Conservation (phyloP, 2,888 invertebrate genomes). For the Candidula unifasciata region DNA sequence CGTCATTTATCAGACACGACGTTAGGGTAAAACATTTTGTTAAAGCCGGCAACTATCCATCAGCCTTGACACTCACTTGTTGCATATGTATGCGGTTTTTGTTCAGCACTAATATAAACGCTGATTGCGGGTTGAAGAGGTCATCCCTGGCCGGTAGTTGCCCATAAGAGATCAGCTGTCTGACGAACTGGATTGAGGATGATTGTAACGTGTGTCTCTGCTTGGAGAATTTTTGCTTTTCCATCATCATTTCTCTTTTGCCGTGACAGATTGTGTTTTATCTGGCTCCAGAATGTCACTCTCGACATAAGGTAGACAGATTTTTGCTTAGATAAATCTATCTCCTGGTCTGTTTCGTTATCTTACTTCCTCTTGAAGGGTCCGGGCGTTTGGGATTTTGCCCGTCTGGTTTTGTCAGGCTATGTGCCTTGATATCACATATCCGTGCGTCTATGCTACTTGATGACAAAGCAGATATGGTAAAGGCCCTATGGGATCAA, state of each 20-base stretch:
- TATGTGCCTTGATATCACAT: no score
- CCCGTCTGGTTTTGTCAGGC: no score
- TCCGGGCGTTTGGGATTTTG: no score
- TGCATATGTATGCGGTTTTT: constrained; percentile 30
- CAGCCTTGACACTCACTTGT: not conserved
- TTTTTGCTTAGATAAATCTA: no score
- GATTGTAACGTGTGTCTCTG: not conserved
- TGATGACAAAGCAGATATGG: no score
- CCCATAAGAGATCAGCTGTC: not conserved
- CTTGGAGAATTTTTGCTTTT: not conserved
- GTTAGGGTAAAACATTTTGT: not conserved
- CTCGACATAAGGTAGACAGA: no score
- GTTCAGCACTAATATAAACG: constrained; percentile 19
- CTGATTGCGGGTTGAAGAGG: constrained; percentile 28
- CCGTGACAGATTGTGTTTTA: not conserved
- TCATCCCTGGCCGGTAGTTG: not conserved
- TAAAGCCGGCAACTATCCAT: not conserved
- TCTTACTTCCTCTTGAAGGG: no score
- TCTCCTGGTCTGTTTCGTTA: no score
- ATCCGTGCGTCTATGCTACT: no score
- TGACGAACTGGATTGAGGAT: not conserved
- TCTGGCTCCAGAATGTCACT: not conserved
- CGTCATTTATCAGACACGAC: constrained; percentile 22
- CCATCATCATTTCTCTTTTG: not conserved
- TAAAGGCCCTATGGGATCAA: no score